Conservation (phyloP, 2,888 invertebrate genomes). For the Acanthococcus lagerstroemiae region DNA sequence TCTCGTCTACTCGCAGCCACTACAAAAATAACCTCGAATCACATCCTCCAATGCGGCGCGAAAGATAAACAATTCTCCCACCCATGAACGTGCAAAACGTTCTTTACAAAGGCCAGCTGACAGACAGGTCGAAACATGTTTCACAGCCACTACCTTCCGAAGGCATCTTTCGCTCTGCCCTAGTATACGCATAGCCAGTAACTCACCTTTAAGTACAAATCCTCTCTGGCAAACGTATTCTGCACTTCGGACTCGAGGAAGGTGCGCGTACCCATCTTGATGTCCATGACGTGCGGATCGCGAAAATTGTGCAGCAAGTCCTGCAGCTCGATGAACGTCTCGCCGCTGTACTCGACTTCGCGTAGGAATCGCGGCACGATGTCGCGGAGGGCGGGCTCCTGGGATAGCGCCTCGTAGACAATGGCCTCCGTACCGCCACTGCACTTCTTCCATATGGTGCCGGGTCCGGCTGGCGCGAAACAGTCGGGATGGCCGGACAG, state of each 20-base stretch:
- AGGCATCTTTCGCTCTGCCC: no score
- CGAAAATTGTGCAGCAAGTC: slow-evolving; percentile 82
- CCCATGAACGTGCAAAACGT: no score
- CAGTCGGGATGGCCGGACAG: slow-evolving; percentile 87
- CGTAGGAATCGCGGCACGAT: slow-evolving; percentile 57
- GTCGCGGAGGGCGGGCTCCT: slow-evolving; percentile 53
- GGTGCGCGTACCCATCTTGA: slow-evolving; percentile 93
- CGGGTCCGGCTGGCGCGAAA: slow-evolving; percentile 83
- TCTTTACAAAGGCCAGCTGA: no score
- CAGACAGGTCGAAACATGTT: no score
- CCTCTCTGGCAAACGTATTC: slow-evolving; percentile 69
- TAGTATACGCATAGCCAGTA: no score
- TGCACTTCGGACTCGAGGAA: slow-evolving; percentile 91
- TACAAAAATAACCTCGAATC: no score
- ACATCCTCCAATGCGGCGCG: no score
- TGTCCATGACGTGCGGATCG: slow-evolving; percentile 92
- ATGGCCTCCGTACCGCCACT: slow-evolving; percentile 61
- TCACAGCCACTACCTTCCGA: no score
- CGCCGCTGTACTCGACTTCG: slow-evolving; percentile 65
- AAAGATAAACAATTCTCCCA: no score
- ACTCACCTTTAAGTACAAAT: slow-evolving; percentile 75
- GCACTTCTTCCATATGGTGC: slow-evolving; percentile 87
- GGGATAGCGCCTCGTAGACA: slow-evolving; percentile 68
- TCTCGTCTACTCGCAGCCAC: no score
- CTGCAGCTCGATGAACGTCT: slow-evolving; percentile 87